Base-by-base conservation (phyloP, 2,888 invertebrate genomes). In the Lycophotia porphyrea region DNA sequence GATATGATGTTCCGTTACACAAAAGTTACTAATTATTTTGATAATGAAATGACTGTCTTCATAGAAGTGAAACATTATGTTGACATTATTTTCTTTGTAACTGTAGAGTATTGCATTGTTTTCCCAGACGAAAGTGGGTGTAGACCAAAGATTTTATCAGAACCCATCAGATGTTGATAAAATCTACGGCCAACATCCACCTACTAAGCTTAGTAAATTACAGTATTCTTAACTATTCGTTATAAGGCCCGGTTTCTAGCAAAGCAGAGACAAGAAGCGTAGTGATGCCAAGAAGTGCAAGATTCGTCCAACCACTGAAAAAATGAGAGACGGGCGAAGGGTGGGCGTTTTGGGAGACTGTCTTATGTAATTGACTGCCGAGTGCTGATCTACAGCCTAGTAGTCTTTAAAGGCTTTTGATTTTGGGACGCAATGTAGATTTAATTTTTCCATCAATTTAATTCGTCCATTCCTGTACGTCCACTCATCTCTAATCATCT, bases 101-200 rank as follows among this genome's bases (percentile, higher is more conserved):
- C 21, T 47, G 58, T 1, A 31, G 49, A 39, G 15, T 8, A 49
- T 52, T 7, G 36, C 3, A 55, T 47, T 47, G 31, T 78, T 61
- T 58, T 55, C n/a, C 5, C 8, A 66, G 47, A 63, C 27, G 13
- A 63, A 31, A 64, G 34, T 69, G 34, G 65, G 65, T 61, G 64
- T 69, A 60, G 52, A 61, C 69, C 9, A 39, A 52, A 34, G 49
- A 69, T 60, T 39, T 39, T 42, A 69, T 68, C 44, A 44, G n/a
- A 31, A 27, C 52, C 15, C 42, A 70, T 68, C 21, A 44, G 34
- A 67, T 64, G 31, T 36, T 58, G 58, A 75, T 65, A 52, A 68
- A 44, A 64, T 64, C 61, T 71, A 11, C 18, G 24, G 72, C 39
- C 34, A 66, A 27, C 27, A 34, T 31, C n/a, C 47, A 49, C 27